phyloP scores from a whole-genome alignment of 2,797 vertebrate genomes.

The Phoeniculus purpureus region DNA sequence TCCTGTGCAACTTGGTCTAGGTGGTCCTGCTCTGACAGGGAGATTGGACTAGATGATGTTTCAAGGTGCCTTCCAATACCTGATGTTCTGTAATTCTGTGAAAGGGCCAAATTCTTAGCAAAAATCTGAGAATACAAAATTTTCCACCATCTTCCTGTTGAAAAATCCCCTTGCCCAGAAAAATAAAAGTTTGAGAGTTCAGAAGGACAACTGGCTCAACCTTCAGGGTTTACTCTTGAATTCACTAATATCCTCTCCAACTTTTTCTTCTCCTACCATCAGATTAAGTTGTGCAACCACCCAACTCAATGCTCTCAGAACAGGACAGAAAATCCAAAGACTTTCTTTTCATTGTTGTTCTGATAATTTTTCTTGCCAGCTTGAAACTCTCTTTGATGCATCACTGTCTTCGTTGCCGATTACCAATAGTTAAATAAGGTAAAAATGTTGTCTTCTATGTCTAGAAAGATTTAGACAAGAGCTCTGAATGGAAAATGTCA shows the following conservation, averaged over 20 bases:
- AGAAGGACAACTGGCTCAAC: neutral
- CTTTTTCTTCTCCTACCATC: neutral
- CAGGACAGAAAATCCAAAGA: neutral
- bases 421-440: neutral
- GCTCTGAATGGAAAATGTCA: neutral
- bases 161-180: neutral
- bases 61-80: too few species aligned
- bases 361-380: neutral
- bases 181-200: too few species aligned
- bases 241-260: rapidly evolving
- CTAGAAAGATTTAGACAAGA: neutral
- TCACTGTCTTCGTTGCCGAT: neutral
- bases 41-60: too few species aligned
- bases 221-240: neutral
- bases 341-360: neutral
- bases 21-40: too few species aligned
- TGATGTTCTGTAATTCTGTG: too few species aligned
- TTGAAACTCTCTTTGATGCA: neutral
- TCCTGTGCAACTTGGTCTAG: too few species aligned
- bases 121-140: neutral
- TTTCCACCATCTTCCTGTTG: rapidly evolving
- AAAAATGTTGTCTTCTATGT: neutral
- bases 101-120: neutral
- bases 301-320: neutral
- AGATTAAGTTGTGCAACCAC: neutral